These are phyloP conservation scores for Leucoraja erinaceus DNA, from an alignment of 2,113 vertebrate species.

Conservation along the genomic window DNA sequence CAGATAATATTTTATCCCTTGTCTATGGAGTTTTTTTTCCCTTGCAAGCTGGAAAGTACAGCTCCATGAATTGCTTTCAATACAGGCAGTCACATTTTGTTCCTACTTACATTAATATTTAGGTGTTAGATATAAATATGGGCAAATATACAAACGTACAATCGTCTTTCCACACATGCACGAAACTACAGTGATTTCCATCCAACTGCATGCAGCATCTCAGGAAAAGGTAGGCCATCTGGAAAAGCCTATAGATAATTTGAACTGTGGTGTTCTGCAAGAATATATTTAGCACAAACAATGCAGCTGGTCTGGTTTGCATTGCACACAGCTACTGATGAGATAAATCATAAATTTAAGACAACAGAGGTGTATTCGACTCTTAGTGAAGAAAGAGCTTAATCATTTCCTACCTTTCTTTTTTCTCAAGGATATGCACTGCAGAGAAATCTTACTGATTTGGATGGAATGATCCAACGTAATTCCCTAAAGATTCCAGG, in stretches of 20 bases:
- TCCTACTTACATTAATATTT: neutral
- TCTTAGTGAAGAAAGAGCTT: neutral
- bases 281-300: constrained; percentile 34
- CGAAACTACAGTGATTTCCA: neutral
- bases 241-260: constrained; percentile 6
- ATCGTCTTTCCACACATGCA: neutral
- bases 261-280: constrained; percentile 1
- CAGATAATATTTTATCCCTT: neutral
- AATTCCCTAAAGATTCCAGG: constrained; percentile 11
- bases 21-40: neutral
- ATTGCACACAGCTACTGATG: neutral
- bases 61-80: neutral
- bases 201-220: neutral
- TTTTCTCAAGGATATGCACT: constrained; percentile 14
- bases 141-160: neutral
- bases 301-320: neutral
- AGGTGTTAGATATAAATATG: neutral
- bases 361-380: neutral
- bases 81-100: neutral
- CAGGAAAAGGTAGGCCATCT: constrained; percentile 19
- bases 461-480: constrained; percentile 17
- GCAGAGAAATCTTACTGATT: constrained; percentile 22
- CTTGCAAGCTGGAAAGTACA: neutral
- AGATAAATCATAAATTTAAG: constrained; percentile 1
- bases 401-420: constrained; percentile 34